A percentile compares a stretch with the other conserved stretches of the same genome.
Evolutionary conservation across 2,888 invertebrate genomes (phyloP).

Genomic region (Amblyjoppa proteus): DNA sequence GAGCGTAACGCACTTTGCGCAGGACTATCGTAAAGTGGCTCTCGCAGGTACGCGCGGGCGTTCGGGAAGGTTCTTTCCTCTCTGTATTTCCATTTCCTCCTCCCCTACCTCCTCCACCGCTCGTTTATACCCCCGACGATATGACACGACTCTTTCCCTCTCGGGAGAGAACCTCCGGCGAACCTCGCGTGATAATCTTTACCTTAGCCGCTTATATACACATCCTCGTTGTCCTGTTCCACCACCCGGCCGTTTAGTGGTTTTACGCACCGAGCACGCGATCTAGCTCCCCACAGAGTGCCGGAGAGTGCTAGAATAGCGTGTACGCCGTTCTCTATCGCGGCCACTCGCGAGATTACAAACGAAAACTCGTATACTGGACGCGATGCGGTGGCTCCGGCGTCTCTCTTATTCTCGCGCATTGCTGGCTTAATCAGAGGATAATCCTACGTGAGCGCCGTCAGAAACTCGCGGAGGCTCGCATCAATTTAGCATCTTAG

Average conservation of each 20-base stretch:
- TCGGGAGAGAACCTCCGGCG: not conserved
- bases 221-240: conserved; percentile 65
- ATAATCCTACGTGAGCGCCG: conserved; percentile 53
- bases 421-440: conserved; percentile 64
- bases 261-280: conserved; percentile 56
- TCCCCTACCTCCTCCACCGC: not conserved
- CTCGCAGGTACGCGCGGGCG: conserved; percentile 27
- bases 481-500: conserved; percentile 65
- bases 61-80: conserved; percentile 2
- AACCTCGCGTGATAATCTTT: conserved; percentile 53
- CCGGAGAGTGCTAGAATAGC: not conserved
- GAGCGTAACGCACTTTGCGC: conserved; percentile 29
- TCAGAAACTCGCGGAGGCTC: conserved; percentile 45
- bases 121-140: conserved; percentile 39
- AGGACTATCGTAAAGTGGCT: conserved; percentile 38
- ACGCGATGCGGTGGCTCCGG: conserved; percentile 26
- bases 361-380: conserved; percentile 2
- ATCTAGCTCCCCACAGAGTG: not conserved
- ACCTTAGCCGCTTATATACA: conserved; percentile 50
- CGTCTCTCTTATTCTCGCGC: conserved; percentile 37
- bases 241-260: conserved; percentile 52
- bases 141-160: conserved; percentile 46
- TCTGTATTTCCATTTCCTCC: not conserved
- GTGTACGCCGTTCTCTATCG: not conserved
- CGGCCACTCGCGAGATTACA: conserved; percentile 3